Evolutionary conservation across 2,113 vertebrate species (phyloP), one percentile per base, ranked within the genome.

Genomic region (Myotis davidii): DNA sequence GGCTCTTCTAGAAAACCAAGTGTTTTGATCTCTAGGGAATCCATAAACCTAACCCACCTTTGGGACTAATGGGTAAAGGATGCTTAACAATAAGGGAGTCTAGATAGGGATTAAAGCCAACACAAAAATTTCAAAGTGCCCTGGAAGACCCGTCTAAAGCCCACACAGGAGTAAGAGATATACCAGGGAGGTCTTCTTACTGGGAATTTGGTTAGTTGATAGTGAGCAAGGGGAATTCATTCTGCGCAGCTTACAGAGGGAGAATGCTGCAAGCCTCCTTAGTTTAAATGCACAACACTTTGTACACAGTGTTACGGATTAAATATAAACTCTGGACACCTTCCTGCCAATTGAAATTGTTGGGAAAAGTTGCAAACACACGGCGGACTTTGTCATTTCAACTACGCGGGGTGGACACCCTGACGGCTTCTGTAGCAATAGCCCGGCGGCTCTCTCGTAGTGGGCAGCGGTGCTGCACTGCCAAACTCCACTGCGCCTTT

Each of bases 21-120:
- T 72, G 90, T 90, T 94, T 92, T 88, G 18, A 50, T 84, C 17
- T 70, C 73, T 79, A 74, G n/a, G 82, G 32, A 85, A 78, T 21
- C 42, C 32, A 59, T 20, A 87, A 34, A 34, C 70, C 29, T 45
- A 54, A 70, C 29, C 61, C 85, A 87, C 32, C 42, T 86, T 91
- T 42, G 59, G 42, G 16, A 34, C 61, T 70, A 82, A 88, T 45
- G 45, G 4, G 4, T 87, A 65, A 87, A 88, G 54, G 91, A 88
- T 65, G 45, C 27, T 82, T 85, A 87, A 78, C 87, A 89, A 85
- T 59, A 34, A 77, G 65, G 50, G 42, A 56, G 9, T 82, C 29
- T 72, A 56, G 23, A 48, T 54, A 42, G 14, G 12, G 21, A 92
- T 88, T 77, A 79, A 88, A 84, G 32, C 16, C 34, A 65, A 50